Conservation (phyloP, 2,888 invertebrate genomes). For the Physocephala rufipes region DNA sequence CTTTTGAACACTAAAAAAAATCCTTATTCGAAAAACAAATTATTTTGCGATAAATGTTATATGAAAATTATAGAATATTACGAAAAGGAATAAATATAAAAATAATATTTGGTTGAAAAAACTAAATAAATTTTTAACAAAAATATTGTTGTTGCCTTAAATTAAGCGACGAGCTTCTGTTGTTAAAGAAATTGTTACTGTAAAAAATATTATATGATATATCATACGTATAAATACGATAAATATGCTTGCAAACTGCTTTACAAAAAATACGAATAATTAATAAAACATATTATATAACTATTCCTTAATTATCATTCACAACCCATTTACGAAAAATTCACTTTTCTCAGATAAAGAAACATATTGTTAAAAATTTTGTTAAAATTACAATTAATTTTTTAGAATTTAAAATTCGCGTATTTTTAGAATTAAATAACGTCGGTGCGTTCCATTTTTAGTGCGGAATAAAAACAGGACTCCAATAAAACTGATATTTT, state of each 20-base stretch:
- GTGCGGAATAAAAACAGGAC: too few species aligned
- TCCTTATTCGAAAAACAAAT: slow-evolving; percentile 15
- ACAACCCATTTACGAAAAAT: too few species aligned
- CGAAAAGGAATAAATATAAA: background rate
- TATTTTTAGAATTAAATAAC: too few species aligned
- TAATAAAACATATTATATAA: too few species aligned
- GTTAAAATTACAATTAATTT: too few species aligned
- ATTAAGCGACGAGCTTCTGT: slow-evolving; percentile 22
- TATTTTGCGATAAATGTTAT: slow-evolving; percentile 16
- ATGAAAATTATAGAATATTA: background rate
- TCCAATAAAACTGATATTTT: too few species aligned
- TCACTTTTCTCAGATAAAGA: too few species aligned
- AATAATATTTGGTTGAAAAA: background rate
- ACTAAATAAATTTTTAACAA: background rate
- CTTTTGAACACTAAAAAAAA: background rate
- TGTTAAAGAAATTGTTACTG: slow-evolving; percentile 39
- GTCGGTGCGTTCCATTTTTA: too few species aligned
- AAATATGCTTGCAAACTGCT: slow-evolving; percentile 27
- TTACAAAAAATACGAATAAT: background rate
- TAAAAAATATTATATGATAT: too few species aligned
- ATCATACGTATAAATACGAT: background rate
- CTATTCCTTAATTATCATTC: too few species aligned
- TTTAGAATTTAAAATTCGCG: too few species aligned
- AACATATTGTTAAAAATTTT: too few species aligned
- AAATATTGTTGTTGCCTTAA: slow-evolving; percentile 16